These are phyloP conservation scores for Fragum whitleyi DNA, from an alignment of 2,888 invertebrate species.

Conservation along the genomic window DNA sequence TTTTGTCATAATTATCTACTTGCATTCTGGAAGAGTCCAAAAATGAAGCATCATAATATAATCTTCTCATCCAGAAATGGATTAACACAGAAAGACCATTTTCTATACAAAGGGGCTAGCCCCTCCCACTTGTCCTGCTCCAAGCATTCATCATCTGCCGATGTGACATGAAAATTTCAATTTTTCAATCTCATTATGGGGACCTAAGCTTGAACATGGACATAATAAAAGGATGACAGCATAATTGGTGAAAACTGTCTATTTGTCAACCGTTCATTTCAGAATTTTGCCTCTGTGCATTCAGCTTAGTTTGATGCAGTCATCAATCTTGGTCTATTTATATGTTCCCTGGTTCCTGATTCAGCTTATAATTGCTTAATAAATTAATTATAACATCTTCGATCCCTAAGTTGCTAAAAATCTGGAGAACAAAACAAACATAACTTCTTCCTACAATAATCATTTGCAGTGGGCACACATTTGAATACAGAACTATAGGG, in stretches of 20 bases:
- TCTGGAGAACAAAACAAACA: no score
- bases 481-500: no score
- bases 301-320: conserved; percentile 27
- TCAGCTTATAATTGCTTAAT: no score
- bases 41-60: no score
- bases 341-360: neutral
- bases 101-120: neutral
- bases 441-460: no score
- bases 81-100: no score
- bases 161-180: conserved; percentile 53
- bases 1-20: no score
- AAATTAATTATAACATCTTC: neutral
- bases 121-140: conserved; percentile 7
- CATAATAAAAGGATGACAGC: conserved; percentile 62
- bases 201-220: conserved; percentile 48
- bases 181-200: conserved; percentile 33
- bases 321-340: conserved; percentile 32
- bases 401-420: no score
- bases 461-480: no score
- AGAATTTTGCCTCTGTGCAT: conserved; percentile 15
- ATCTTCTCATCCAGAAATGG: no score
- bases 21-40: no score
- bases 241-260: conserved; percentile 64
- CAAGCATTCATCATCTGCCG: conserved; percentile 19
- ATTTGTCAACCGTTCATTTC: conserved; percentile 48